Evolutionary conservation across 2,888 invertebrate genomes (phyloP).

Genomic region (Uropetala carovei): DNA sequence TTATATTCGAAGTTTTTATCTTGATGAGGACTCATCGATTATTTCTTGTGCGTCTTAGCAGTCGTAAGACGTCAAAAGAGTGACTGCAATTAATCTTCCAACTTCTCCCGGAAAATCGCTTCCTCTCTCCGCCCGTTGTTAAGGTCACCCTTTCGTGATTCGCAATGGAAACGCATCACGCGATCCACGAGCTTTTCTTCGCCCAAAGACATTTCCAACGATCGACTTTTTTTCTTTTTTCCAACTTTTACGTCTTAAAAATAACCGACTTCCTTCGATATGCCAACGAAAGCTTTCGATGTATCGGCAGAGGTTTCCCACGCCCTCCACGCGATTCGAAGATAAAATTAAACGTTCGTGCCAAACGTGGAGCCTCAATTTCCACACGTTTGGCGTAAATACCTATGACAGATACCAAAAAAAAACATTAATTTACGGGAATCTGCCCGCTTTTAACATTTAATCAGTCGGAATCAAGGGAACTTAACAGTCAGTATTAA

Average conservation of each 20-base stretch:
- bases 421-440: neutral
- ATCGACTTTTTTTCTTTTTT: neutral
- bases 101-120: neutral
- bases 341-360: neutral
- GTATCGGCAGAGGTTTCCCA: neutral
- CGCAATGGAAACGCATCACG: neutral
- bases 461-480: no score
- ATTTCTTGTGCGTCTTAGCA: neutral
- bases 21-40: neutral
- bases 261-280: no score
- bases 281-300: no score
- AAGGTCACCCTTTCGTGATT: neutral
- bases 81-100: conserved; percentile 1
- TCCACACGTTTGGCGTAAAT: neutral
- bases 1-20: neutral
- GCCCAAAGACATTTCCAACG: neutral
- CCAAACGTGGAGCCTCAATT: neutral
- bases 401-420: neutral
- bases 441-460: no score
- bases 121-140: no score
- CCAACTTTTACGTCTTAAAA: neutral
- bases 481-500: no score
- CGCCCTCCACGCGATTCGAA: neutral
- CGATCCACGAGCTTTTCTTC: neutral
- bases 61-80: neutral